Conservation (phyloP, 2,797 vertebrate genomes). For the Sebastes variabilis region DNA sequence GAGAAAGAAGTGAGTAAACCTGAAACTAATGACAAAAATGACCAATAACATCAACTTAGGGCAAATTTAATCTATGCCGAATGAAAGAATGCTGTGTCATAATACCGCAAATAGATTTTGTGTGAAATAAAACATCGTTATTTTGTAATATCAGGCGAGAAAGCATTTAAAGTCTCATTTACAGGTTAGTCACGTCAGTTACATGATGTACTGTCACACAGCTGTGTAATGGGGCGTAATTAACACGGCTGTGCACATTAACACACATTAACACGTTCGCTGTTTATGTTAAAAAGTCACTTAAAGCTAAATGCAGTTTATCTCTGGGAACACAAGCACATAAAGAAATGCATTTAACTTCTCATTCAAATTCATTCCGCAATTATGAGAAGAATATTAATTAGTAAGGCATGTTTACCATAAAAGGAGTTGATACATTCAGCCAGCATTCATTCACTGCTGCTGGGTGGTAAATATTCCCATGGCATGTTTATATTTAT, state of each 20-base stretch:
- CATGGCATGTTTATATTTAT: background rate
- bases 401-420: background rate
- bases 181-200: background rate
- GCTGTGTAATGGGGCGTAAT: too few species aligned
- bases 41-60: rapidly evolving
- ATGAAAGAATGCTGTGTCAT: background rate
- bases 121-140: background rate
- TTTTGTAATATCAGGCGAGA: background rate
- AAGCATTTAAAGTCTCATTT: background rate
- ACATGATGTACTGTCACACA: background rate
- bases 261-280: rapidly evolving
- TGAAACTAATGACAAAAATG: background rate
- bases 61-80: background rate
- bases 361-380: background rate
- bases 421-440: background rate
- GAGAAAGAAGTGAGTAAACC: constrained; percentile 65
- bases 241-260: too few species aligned
- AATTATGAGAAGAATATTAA: background rate
- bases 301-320: background rate
- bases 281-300: background rate
- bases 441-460: background rate
- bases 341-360: background rate
- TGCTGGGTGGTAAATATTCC: background rate
- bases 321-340: background rate
- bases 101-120: background rate